A percentile compares a stretch with the other conserved stretches of the same genome.
Conservation (phyloP, 2,113 vertebrate species). For the Collichthys lucidus region DNA sequence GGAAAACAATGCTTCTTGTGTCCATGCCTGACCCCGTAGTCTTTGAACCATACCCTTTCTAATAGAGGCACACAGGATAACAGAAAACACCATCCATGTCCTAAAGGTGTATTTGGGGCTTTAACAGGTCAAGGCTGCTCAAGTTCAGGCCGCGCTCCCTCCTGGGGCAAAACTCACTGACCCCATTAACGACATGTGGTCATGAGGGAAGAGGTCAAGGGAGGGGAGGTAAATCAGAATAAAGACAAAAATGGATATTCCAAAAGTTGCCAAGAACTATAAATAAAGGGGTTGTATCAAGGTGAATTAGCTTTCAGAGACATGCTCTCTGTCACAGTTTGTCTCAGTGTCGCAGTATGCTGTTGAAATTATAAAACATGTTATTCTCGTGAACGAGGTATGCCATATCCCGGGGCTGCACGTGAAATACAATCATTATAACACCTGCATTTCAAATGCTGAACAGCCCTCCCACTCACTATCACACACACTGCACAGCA, state of each 20-base stretch:
- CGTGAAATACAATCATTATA: conserved; percentile 24
- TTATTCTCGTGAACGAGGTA: background rate
- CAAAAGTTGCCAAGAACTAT: background rate
- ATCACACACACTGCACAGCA: conserved; percentile 2
- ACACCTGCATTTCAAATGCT: conserved; percentile 29
- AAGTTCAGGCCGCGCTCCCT: conserved; percentile 23
- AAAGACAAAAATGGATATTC: background rate
- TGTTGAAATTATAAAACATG: background rate
- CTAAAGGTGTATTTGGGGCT: conserved; percentile 4
- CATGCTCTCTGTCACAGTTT: background rate
- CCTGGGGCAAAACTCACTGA: conserved; percentile 21
- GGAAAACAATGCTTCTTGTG: conserved; percentile 16
- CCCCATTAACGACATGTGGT: background rate
- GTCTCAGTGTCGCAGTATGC: background rate
- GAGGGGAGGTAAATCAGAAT: conserved; percentile 1
- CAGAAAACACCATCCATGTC: conserved; percentile 7
- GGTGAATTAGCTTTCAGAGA: background rate
- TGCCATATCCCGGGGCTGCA: conserved; percentile 2
- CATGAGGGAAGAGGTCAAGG: conserved; percentile 1
- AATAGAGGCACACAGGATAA: conserved; percentile 26
- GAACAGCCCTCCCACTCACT: background rate
- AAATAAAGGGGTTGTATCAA: background rate
- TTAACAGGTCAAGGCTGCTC: conserved; percentile 41
- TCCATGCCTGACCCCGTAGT: conserved; percentile 3
- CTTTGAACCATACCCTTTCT: conserved; percentile 20